phyloP scores from a whole-genome alignment of 2,888 invertebrate species.

The Epistrophe eligans region DNA sequence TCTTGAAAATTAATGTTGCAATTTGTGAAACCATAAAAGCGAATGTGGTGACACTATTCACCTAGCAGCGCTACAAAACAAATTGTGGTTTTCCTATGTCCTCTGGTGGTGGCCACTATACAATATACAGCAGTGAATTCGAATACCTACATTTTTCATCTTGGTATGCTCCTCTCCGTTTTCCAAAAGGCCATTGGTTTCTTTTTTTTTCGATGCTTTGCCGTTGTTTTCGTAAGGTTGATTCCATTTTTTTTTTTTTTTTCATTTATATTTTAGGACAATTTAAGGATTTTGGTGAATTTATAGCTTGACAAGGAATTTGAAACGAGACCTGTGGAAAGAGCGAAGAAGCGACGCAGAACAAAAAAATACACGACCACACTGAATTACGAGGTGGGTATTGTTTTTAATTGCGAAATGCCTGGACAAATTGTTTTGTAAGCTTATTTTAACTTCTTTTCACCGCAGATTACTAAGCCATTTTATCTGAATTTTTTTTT shows the following conservation, averaged over 20 bases:
- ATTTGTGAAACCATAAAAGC: slow-evolving; percentile 76
- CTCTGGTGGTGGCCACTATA: slow-evolving; percentile 60
- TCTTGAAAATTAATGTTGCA: slow-evolving; percentile 75
- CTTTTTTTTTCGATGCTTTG: slow-evolving; percentile 19
- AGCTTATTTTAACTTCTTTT: slow-evolving; percentile 36
- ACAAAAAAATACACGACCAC: slow-evolving; percentile 12
- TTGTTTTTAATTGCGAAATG: slow-evolving; percentile 61
- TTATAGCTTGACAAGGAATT: slow-evolving; percentile 63
- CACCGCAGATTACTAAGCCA: slow-evolving; percentile 35
- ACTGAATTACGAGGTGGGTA: slow-evolving; percentile 43
- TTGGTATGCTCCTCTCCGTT: slow-evolving; percentile 42
- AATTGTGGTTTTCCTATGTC: slow-evolving; percentile 74
- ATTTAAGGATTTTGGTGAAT: slow-evolving; percentile 57
- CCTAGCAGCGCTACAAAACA: slow-evolving; percentile 74
- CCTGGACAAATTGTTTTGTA: slow-evolving; percentile 44
- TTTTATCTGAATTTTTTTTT: slow-evolving; percentile 4
- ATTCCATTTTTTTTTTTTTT: slow-evolving; percentile 12
- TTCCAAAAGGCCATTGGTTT: slow-evolving; percentile 50
- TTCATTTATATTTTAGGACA: slow-evolving; percentile 23
- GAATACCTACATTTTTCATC: slow-evolving; percentile 40
- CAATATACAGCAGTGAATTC: slow-evolving; percentile 44
- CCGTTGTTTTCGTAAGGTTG: slow-evolving; percentile 25
- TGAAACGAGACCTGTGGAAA: slow-evolving; percentile 40
- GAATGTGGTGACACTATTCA: slow-evolving; percentile 76
- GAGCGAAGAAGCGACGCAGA: slow-evolving; percentile 2